Base-by-base conservation (phyloP, 2,797 vertebrate species). In the Pristis pectinata region DNA sequence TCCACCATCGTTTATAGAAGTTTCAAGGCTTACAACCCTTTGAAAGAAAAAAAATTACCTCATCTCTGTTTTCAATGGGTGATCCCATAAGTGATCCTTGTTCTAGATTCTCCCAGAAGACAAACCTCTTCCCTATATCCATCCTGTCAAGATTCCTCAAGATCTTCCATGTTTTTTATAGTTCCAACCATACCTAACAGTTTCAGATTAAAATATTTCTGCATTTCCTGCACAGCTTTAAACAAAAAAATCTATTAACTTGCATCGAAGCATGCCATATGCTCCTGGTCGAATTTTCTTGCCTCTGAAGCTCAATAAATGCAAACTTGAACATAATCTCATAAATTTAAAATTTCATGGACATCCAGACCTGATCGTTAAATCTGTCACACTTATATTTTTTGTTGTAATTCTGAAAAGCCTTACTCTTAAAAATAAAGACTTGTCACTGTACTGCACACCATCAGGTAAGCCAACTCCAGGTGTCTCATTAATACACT, bases 401-500 rank as follows among this genome's bases (percentile, higher is more conserved):
- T 34, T 56, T 59, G n/a, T 59, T 87, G 56, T 59, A 87, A 59
- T 87, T 59, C 30, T 85, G 30, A n/a, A 56, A 59, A 53, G 17
- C 61, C 61, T 64, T 70, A 17, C 61, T 93, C 37, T 24, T 6
- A 44, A 93, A 93, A 24, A 53, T 53, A 53, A 24, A 93, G 61
- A 11, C 10, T 70, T 67, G 59, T 93, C 64, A 70, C 37, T 70
- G 17, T 79, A 82, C 79, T 8, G 37, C n/a, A 49, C 80, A 83
- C 41, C 72, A 56, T 87, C 11, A 59, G 83, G 53, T 87, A 87
- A 87, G 53, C 11, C 64, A 70, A 70, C 93, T 89, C 56, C 89
- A 41, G 64, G 61, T 93, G 59, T 70, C 89, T 93, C 64, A 41
- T 92, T 92, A 92, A 92, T 67, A 93, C 44, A 37, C 89, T 70